A percentile compares a stretch with the other conserved stretches of the same genome.
Conservation (phyloP, 2,113 vertebrate genomes). For the Dipodomys spectabilis region DNA sequence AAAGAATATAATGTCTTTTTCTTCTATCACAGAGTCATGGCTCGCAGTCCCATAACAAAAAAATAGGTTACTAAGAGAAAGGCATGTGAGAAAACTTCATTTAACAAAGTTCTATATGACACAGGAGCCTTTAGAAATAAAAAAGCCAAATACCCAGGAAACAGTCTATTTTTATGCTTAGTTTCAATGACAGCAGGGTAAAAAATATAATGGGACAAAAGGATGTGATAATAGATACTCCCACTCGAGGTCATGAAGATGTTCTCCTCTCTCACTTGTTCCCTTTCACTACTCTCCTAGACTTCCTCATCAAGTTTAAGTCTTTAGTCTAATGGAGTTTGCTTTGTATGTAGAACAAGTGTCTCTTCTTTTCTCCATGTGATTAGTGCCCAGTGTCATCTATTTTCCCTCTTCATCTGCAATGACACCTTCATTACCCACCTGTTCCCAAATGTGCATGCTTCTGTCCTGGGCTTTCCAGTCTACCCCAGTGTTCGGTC, state of each 20-base stretch:
- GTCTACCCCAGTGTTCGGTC: not conserved
- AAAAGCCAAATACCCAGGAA: not conserved
- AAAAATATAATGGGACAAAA: not conserved
- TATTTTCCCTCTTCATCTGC: not conserved
- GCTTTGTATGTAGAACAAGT: not conserved
- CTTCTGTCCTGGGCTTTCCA: not conserved
- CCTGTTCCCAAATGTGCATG: not conserved
- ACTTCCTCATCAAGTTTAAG: not conserved
- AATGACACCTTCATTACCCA: not conserved
- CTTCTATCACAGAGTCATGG: not conserved
- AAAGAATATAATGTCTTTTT: not conserved
- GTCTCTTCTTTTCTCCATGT: not conserved
- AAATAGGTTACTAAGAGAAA: not conserved
- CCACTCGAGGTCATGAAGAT: not conserved
- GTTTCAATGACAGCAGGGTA: not conserved
- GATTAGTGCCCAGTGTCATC: not conserved
- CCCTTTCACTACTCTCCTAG: conserved; percentile 3
- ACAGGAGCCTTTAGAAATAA: not conserved
- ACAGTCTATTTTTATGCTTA: not conserved
- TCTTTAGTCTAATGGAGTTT: not conserved
- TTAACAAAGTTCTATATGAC: not conserved
- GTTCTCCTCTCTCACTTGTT: not conserved
- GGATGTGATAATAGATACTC: too few species aligned
- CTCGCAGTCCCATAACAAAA: not conserved
- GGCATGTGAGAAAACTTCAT: not conserved